Evolutionary conservation across 2,888 invertebrate species (phyloP).

Genomic region (Euzetes globulus): DNA sequence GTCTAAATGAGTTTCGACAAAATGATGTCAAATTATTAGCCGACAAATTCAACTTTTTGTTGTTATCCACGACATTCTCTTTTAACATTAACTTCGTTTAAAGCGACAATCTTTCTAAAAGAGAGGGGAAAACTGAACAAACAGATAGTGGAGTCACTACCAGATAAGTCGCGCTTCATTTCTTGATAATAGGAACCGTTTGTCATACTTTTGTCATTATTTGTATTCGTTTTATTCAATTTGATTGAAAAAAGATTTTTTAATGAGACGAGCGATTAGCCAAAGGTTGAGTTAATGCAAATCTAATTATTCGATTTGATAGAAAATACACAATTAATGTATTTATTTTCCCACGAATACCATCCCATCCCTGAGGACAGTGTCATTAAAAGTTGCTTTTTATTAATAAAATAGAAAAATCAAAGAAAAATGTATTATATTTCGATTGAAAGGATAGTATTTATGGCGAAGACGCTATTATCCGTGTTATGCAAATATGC

Average conservation of each 20-base stretch:
- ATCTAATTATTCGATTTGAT: conserved; percentile 28
- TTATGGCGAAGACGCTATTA: background rate
- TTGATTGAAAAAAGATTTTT: conserved; percentile 16
- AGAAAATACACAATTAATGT: conserved; percentile 22
- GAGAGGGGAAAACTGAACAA: background rate
- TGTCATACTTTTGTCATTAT: conserved; percentile 8
- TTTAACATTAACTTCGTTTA: conserved; percentile 2
- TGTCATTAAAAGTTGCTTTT: conserved; percentile 11
- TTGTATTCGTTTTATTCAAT: conserved; percentile 7
- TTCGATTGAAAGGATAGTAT: background rate
- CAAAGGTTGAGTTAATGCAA: conserved; percentile 1
- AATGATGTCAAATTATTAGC: conserved; percentile 12
- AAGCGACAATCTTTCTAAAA: background rate
- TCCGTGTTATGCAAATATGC: conserved; percentile 6
- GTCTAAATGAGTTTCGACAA: background rate
- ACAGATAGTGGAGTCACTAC: background rate
- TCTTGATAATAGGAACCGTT: conserved; percentile 11
- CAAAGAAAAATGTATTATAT: background rate
- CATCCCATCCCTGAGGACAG: conserved; percentile 22
- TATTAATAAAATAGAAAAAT: background rate
- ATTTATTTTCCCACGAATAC: conserved; percentile 28
- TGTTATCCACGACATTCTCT: background rate
- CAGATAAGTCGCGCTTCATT: conserved; percentile 5
- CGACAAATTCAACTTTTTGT: conserved; percentile 18
- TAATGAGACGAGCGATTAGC: conserved; percentile 16